Percentiles rank a stretch among this genome's conserved stretches.
Evolutionary conservation across 2,113 vertebrate genomes (phyloP).

Genomic region (Alligator sinensis): DNA sequence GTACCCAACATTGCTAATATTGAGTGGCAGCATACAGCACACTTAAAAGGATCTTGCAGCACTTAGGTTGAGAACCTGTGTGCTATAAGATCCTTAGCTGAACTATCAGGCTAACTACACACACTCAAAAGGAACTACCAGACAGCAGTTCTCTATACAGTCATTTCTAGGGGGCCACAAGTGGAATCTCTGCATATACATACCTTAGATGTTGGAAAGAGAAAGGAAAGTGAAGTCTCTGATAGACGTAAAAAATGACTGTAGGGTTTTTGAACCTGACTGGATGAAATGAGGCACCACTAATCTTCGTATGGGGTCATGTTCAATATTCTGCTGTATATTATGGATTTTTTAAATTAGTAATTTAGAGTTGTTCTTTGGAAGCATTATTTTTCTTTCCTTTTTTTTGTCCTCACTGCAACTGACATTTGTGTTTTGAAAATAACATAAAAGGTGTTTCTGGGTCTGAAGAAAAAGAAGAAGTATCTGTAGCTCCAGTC

Average conservation of each 20-base stretch:
- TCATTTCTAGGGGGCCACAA: background rate
- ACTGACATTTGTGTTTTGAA: background rate
- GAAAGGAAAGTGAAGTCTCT: background rate
- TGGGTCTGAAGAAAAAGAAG: background rate
- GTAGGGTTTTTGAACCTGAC: fast-evolving
- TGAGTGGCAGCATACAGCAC: no score
- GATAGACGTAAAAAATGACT: background rate
- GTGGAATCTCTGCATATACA: background rate
- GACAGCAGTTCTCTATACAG: background rate
- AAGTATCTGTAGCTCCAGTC: background rate
- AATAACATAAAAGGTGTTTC: background rate
- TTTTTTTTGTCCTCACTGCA: background rate
- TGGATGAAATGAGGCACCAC: background rate
- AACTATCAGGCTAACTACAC: background rate
- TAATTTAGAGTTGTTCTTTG: background rate
- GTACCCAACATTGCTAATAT: no score
- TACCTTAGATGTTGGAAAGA: background rate
- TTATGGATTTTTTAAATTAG: background rate
- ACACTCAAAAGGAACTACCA: background rate
- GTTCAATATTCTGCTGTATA: background rate
- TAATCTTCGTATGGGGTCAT: background rate
- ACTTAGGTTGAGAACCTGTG: no score
- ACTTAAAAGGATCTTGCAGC: no score
- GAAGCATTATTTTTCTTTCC: background rate
- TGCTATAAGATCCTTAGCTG: background rate